Base-by-base conservation (phyloP, 2,797 vertebrate genomes). In the Danio aesculapii region DNA sequence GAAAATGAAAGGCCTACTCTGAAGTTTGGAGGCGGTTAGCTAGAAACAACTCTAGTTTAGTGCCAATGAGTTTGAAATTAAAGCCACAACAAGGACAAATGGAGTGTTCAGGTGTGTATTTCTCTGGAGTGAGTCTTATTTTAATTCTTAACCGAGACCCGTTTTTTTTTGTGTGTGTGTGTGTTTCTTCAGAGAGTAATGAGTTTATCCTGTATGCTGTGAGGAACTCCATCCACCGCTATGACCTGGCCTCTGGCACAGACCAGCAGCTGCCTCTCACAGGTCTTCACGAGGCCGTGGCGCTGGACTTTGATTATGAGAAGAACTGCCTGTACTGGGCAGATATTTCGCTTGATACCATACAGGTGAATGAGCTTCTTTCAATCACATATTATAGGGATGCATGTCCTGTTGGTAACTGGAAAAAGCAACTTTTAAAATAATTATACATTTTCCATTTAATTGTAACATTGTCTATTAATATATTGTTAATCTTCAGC, bases 291-390 rank as follows among this genome's bases (percentile, higher is more conserved):
- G 96, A 97, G 0, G 97, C 97, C 0, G 96, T 99, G 66, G 97
- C 98, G 8, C 91, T 99, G 81, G 98, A 99, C 90, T 99, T 99
- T 0, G 98, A 99, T 93, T 99, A 96, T 0, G 96, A 97, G 21
- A 94, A 62, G 86, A 99, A 99, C 93, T 99, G 98, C 77, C 84
- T 99, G n/a, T 99, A 99, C 89, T 99, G 98, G 98, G 97, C 98
- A 0, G 98, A 99, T 79, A 95, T 99, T 90, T 97, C 97, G 0
- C 91, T 98, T 70, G 96, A 99, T 87, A 93, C 95, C 55, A 99
- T 99, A 77, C 97, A 99, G 97, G 98, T 99, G 52, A 74, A 4
- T 81, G 85, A 66, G 16, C 13, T 10, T 30, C 50, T 49, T 49
- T 41, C 12, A 46, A 1, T 8, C 8, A 57, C 14, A 41, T 67